A percentile compares a stretch with the other conserved stretches of the same genome.
These are phyloP conservation scores for Champsocephalus gunnari DNA, from an alignment of 2,797 vertebrate genomes.

Conservation along the genomic window DNA sequence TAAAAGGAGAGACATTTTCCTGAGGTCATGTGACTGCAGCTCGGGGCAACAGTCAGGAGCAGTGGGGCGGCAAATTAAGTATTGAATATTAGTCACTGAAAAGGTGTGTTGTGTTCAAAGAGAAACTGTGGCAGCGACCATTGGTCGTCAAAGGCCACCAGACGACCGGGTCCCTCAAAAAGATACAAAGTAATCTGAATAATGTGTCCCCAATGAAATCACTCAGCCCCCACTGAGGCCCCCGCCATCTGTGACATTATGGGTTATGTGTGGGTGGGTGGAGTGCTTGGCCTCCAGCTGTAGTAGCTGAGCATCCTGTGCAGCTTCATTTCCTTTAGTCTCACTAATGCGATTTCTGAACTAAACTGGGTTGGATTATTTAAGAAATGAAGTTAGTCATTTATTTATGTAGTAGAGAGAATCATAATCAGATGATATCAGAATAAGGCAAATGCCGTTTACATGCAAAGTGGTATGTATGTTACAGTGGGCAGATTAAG, in stretches of 20 bases:
- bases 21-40: constrained; percentile 59
- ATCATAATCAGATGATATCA: constrained; percentile 37
- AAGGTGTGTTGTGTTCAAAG: constrained; percentile 66
- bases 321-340: constrained; percentile 60
- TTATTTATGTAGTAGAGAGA: constrained; percentile 13
- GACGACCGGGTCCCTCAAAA: constrained; percentile 43
- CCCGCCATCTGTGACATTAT: constrained; percentile 74
- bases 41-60: constrained; percentile 69
- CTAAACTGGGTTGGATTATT: constrained; percentile 22
- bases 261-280: constrained; percentile 68
- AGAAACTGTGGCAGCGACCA: constrained; percentile 44
- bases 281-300: constrained; percentile 70
- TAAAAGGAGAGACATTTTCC: constrained; percentile 45
- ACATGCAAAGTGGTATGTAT: constrained; percentile 23
- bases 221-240: constrained; percentile 59
- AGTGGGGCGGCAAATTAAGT: constrained; percentile 77
- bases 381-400: constrained; percentile 23
- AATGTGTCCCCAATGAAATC: constrained; percentile 66
- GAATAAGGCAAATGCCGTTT: constrained; percentile 14
- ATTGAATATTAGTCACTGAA: constrained; percentile 74
- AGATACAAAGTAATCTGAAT: constrained; percentile 57
- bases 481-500: constrained; percentile 17
- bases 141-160: constrained; percentile 47
- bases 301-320: constrained; percentile 57
- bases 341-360: constrained; percentile 53